Evolutionary conservation across 2,888 invertebrate genomes (phyloP).

Genomic region (Tolmerus cingulatus): DNA sequence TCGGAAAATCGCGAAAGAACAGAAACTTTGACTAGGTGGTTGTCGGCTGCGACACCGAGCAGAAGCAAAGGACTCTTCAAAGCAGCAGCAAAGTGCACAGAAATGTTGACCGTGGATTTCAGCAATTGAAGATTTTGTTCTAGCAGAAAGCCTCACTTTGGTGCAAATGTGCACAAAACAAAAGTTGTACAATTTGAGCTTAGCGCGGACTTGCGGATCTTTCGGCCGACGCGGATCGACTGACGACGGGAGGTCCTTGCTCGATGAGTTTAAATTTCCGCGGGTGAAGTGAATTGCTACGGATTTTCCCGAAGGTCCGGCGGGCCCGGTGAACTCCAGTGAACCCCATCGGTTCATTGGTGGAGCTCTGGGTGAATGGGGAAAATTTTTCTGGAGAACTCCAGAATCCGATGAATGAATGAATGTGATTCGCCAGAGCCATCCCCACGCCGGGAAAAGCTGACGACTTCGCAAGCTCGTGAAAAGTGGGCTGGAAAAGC

Average conservation of each 20-base stretch:
- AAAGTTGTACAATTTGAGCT: constrained; percentile 15
- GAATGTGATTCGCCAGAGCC: neutral
- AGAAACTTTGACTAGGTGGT: neutral
- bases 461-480: neutral
- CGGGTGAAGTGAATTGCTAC: neutral
- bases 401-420: neutral
- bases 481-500: constrained; percentile 24
- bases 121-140: neutral
- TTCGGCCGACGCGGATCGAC: constrained; percentile 63
- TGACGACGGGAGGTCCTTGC: constrained; percentile 50
- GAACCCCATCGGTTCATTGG: neutral
- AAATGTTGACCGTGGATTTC: neutral
- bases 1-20: neutral
- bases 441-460: neutral
- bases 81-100: neutral
- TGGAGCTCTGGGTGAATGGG: neutral
- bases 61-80: neutral
- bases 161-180: constrained; percentile 21
- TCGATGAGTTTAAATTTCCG: constrained; percentile 3
- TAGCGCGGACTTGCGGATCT: constrained; percentile 52
- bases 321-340: neutral
- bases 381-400: neutral
- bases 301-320: neutral
- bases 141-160: neutral
- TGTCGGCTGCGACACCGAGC: neutral